These are phyloP conservation scores for Drosophila truncata DNA, from an alignment of 1,140 invertebrate species.

Conservation along the genomic window DNA sequence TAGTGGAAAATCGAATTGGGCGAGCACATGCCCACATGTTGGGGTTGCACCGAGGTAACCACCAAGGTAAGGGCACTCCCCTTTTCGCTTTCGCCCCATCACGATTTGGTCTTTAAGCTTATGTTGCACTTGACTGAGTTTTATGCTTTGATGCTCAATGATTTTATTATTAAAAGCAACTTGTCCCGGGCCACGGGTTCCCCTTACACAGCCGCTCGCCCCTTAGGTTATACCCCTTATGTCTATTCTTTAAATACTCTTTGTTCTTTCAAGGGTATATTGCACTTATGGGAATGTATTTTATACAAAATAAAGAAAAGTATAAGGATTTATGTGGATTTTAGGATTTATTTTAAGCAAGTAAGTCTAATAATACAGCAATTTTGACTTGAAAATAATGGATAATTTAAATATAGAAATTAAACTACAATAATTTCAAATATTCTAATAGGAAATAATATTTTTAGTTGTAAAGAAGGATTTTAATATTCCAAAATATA, in stretches of 20 bases:
- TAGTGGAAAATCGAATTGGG: conserved; percentile 61
- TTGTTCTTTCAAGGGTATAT: background rate
- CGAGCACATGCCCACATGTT: conserved; percentile 22
- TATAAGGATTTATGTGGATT: background rate
- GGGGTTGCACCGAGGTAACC: background rate
- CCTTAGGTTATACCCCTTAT: conserved; percentile 4
- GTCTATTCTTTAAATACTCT: conserved; percentile 4
- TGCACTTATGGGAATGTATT: background rate
- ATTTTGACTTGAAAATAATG: no score
- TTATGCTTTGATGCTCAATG: conserved; percentile 84
- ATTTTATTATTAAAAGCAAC: conserved; percentile 84
- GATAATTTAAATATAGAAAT: background rate
- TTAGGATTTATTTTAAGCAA: no score
- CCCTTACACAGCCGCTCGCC: background rate
- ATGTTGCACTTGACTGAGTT: conserved; percentile 83
- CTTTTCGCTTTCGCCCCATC: conserved; percentile 53
- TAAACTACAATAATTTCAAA: background rate
- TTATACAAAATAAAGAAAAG: background rate
- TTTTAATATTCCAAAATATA: background rate
- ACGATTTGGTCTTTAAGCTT: conserved; percentile 80
- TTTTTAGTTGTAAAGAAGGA: background rate
- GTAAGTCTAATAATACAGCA: no score
- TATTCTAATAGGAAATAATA: background rate
- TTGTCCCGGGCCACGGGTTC: conserved; percentile 60
- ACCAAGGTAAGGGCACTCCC: conserved; percentile 38